phyloP scores from a whole-genome alignment of 1,140 invertebrate genomes.

The Drosophila sp. region DNA sequence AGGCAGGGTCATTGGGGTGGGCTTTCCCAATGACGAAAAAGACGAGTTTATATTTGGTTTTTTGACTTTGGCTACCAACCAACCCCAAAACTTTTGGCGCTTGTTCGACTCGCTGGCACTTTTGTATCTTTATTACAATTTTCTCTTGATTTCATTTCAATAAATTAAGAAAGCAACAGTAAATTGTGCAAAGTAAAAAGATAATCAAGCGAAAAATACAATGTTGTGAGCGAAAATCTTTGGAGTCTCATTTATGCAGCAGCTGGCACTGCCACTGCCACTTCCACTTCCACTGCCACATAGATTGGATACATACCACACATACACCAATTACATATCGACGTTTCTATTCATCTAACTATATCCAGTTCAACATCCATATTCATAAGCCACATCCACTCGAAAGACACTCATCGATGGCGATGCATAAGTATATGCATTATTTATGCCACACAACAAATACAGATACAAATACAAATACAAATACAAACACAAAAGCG shows the following conservation, averaged over 20 bases:
- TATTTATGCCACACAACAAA: constrained; percentile 57
- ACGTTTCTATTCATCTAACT: constrained; percentile 40
- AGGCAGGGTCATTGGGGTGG: constrained; percentile 4
- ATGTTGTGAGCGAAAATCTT: constrained; percentile 7
- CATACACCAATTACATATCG: constrained; percentile 5
- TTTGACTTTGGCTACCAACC: constrained; percentile 14
- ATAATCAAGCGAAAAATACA: constrained; percentile 51
- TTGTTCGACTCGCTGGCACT: background rate
- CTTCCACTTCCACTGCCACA: too few relatives aligned
- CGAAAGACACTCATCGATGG: constrained; percentile 20
- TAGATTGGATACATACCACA: constrained; percentile 1
- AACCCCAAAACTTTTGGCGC: constrained; percentile 18
- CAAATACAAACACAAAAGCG: constrained; percentile 19
- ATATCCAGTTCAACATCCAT: constrained; percentile 47
- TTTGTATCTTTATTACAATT: constrained; percentile 66
- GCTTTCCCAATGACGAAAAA: constrained; percentile 39
- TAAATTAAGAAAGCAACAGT: constrained; percentile 75
- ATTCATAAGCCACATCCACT: constrained; percentile 61
- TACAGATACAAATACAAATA: constrained; percentile 29
- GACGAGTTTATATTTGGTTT: constrained; percentile 10
- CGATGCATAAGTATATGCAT: constrained; percentile 59
- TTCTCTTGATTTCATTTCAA: constrained; percentile 76
- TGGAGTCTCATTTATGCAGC: constrained; percentile 46
- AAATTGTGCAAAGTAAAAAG: constrained; percentile 64
- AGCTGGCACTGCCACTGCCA: constrained; percentile 30